Conservation (phyloP, 2,888 invertebrate genomes). For the Rhagonycha fulva region DNA sequence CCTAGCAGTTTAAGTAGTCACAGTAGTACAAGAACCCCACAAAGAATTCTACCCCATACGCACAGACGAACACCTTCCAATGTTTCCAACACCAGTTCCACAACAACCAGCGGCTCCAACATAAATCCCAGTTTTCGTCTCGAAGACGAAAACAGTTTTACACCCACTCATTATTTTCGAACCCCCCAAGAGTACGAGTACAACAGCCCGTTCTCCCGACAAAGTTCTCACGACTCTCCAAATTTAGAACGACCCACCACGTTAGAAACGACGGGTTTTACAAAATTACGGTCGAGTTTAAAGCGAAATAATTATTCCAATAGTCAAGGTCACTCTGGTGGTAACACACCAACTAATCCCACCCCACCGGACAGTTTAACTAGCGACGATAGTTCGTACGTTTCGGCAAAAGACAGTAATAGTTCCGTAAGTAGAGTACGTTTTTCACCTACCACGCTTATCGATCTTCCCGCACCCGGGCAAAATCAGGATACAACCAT, state of each 20-base stretch:
- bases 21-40: constrained; percentile 53
- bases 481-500: constrained; percentile 60
- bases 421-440: constrained; percentile 74
- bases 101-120: constrained; percentile 61
- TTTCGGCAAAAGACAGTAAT: constrained; percentile 78
- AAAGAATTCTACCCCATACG: constrained; percentile 53
- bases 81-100: constrained; percentile 66
- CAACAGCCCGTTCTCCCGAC: constrained; percentile 47
- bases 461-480: constrained; percentile 63
- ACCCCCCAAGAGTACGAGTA: constrained; percentile 51
- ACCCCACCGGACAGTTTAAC: constrained; percentile 85
- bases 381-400: constrained; percentile 87
- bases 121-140: constrained; percentile 66
- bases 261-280: constrained; percentile 65
- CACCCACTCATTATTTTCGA: constrained; percentile 57
- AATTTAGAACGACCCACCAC: constrained; percentile 64
- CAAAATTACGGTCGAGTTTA: constrained; percentile 77
- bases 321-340: constrained; percentile 60
- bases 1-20: constrained; percentile 57
- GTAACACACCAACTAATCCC: constrained; percentile 77
- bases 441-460: constrained; percentile 76
- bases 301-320: constrained; percentile 68
- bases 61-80: constrained; percentile 82
- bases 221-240: constrained; percentile 58
- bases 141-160: constrained; percentile 61